Evolutionary conservation across 2,888 invertebrate genomes (phyloP).

Genomic region (Abscondita cerata): DNA sequence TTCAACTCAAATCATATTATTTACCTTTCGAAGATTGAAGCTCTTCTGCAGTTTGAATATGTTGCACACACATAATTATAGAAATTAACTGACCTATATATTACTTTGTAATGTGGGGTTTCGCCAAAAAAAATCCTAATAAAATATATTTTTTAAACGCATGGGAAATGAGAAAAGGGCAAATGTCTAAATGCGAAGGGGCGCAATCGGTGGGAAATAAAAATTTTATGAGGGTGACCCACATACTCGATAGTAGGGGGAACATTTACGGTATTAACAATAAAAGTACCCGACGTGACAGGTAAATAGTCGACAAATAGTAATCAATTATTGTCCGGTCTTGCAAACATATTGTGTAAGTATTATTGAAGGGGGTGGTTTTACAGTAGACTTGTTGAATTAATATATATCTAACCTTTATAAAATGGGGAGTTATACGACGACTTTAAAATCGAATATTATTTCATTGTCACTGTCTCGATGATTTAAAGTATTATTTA

Average conservation of each 20-base stretch:
- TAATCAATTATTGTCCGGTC: slow-evolving; percentile 29
- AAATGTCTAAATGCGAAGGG: slow-evolving; percentile 11
- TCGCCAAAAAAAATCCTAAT: neutral
- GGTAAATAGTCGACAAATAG: slow-evolving; percentile 32
- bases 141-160: slow-evolving; percentile 3
- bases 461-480: too few relatives aligned
- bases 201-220: slow-evolving; percentile 22
- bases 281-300: slow-evolving; percentile 23
- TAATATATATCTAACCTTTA: too few relatives aligned
- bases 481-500: too few relatives aligned
- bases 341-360: slow-evolving; percentile 30
- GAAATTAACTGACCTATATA: neutral
- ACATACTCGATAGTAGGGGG: slow-evolving; percentile 21
- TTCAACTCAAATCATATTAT: neutral
- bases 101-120: neutral
- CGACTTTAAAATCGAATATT: too few relatives aligned
- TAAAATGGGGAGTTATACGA: too few relatives aligned
- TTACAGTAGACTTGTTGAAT: slow-evolving; percentile 12
- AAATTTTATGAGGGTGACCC: slow-evolving; percentile 25
- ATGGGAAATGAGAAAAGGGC: slow-evolving; percentile 15
- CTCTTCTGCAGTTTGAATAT: neutral
- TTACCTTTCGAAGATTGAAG: neutral
- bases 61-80: neutral
- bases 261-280: slow-evolving; percentile 17
- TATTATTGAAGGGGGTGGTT: slow-evolving; percentile 17